A percentile compares a stretch with the other conserved stretches of the same genome.
phyloP scores from a whole-genome alignment of 2,888 invertebrate genomes.

The Macrosoma leucophasiata region DNA sequence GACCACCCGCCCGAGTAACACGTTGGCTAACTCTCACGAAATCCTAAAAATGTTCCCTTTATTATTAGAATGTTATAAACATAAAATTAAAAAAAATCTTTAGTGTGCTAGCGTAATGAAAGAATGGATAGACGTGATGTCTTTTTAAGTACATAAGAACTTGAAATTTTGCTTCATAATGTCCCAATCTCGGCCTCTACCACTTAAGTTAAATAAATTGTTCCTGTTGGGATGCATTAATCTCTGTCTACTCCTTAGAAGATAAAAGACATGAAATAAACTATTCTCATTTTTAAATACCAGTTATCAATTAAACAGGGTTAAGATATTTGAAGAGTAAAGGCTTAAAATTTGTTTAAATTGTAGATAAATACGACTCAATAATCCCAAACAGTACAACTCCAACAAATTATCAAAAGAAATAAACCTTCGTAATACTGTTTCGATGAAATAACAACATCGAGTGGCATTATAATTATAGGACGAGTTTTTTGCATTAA shows the following conservation, averaged over 20 bases:
- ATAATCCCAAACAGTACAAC: constrained; percentile 24
- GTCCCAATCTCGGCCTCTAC: too few species aligned
- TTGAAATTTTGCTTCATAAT: too few species aligned
- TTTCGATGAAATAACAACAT: constrained; percentile 45
- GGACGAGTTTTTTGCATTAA: constrained; percentile 58
- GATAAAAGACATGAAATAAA: too few species aligned
- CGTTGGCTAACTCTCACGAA: constrained; percentile 35
- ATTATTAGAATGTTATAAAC: too few species aligned
- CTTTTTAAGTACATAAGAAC: too few species aligned
- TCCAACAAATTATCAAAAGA: constrained; percentile 17
- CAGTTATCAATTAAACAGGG: too few species aligned
- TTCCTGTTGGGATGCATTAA: constrained; percentile 6
- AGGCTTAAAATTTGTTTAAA: constrained; percentile 5
- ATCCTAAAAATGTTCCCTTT: too few species aligned
- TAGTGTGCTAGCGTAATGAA: too few species aligned
- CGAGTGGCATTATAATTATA: constrained; percentile 59
- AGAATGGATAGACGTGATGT: too few species aligned
- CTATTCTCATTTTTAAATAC: too few species aligned
- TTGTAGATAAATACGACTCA: constrained; percentile 15
- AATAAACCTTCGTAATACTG: constrained; percentile 42
- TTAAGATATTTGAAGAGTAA: not conserved
- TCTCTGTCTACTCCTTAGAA: constrained; percentile 1
- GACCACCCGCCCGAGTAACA: constrained; percentile 38
- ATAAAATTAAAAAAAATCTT: too few species aligned
- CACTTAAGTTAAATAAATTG: constrained; percentile 26